These are phyloP conservation scores for Smutsia temminckii DNA, from an alignment of 2,797 vertebrate species.

Conservation along the genomic window DNA sequence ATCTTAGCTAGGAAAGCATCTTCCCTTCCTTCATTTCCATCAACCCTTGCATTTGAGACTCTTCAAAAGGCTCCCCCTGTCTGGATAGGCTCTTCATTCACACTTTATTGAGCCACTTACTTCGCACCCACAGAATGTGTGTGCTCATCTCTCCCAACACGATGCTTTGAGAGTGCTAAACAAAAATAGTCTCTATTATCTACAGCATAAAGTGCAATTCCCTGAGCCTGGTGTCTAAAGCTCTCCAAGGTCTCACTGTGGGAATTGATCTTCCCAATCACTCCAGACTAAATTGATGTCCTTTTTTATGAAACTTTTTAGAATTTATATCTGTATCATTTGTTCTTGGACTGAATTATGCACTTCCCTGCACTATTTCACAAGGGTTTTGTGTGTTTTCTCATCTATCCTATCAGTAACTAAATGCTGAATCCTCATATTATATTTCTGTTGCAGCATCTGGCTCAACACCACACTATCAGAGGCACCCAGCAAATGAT, in stretches of 20 bases:
- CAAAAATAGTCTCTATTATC: not conserved
- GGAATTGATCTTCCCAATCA: not conserved
- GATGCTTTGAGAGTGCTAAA: not conserved
- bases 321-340: not conserved
- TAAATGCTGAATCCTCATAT: not conserved
- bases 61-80: not conserved
- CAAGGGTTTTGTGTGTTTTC: not conserved
- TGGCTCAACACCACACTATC: not conserved
- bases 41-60: not conserved
- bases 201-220: not conserved
- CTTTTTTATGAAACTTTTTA: constrained; percentile 15
- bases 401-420: not conserved
- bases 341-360: constrained; percentile 30
- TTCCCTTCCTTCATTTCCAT: not conserved
- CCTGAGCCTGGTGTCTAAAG: not conserved
- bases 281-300: not conserved
- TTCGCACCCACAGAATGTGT: not conserved
- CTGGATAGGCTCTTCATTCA: not conserved
- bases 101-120: not conserved
- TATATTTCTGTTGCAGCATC: not conserved
- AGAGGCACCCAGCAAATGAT: not conserved
- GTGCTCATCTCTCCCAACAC: not conserved
- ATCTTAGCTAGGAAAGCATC: not conserved
- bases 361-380: not conserved
- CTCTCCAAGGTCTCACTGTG: not conserved